A percentile compares a stretch with the other conserved stretches of the same genome.
Evolutionary conservation across 2,797 vertebrate genomes (phyloP).

Genomic region (Gadopsis bispinosus): DNA sequence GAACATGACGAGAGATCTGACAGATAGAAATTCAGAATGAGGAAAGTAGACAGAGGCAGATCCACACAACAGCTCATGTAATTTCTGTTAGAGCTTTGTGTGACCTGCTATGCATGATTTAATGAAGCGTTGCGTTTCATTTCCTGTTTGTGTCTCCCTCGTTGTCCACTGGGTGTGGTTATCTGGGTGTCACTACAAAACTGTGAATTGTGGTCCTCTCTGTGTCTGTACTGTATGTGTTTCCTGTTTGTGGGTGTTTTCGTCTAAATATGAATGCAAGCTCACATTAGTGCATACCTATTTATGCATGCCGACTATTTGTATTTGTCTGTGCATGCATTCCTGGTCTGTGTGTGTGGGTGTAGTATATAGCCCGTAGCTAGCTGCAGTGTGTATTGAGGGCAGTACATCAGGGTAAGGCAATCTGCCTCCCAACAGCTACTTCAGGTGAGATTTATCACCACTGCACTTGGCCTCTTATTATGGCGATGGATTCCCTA

Average conservation of each 20-base stretch:
- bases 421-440: constrained; percentile 83
- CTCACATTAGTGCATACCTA: constrained; percentile 23
- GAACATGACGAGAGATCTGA: constrained; percentile 63
- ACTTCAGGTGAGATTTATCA: constrained; percentile 88
- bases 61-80: constrained; percentile 52
- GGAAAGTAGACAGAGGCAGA: constrained; percentile 48
- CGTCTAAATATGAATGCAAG: constrained; percentile 6
- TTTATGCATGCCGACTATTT: constrained; percentile 44
- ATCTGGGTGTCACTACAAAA: constrained; percentile 35
- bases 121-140: constrained; percentile 58
- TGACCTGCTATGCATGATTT: constrained; percentile 56
- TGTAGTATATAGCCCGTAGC: constrained; percentile 68
- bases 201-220: constrained; percentile 39
- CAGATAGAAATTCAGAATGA: constrained; percentile 42
- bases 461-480: constrained; percentile 86
- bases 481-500: constrained; percentile 85
- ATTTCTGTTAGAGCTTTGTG: constrained; percentile 50
- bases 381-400: constrained; percentile 76
- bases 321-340: constrained; percentile 48
- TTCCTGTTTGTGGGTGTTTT: not conserved
- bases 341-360: constrained; percentile 59
- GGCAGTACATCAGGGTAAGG: constrained; percentile 83
- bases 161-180: constrained; percentile 67
- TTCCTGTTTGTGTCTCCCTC: constrained; percentile 39
- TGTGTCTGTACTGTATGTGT: constrained; percentile 7